Conservation (phyloP, 2,888 invertebrate species). For the Mythimna ferrago region DNA sequence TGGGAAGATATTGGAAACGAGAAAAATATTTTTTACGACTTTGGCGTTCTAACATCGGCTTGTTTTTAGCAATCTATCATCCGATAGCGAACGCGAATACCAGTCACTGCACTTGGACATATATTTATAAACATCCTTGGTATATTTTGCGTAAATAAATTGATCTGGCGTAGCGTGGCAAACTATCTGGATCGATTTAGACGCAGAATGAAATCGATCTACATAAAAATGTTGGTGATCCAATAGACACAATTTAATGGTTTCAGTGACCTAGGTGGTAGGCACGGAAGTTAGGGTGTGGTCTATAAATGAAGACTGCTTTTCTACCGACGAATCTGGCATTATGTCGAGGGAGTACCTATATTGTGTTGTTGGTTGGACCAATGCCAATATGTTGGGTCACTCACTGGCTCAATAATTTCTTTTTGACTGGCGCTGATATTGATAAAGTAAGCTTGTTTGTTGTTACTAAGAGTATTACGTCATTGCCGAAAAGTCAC, state of each 20-base stretch:
- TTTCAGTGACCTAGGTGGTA: slow-evolving; percentile 27
- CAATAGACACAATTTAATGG: slow-evolving; percentile 20
- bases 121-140: slow-evolving; percentile 74
- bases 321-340: slow-evolving; percentile 16
- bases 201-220: slow-evolving; percentile 21
- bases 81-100: slow-evolving; percentile 36
- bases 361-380: slow-evolving; percentile 60
- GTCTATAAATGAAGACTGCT: slow-evolving; percentile 21
- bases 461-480: slow-evolving; percentile 21
- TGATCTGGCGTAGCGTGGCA: slow-evolving; percentile 42
- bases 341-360: slow-evolving; percentile 14
- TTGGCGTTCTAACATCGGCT: slow-evolving; percentile 23
- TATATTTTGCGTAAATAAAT: slow-evolving; percentile 64
- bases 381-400: slow-evolving; percentile 67
- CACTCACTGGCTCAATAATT: slow-evolving; percentile 70
- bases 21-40: slow-evolving; percentile 20
- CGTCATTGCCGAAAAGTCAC: slow-evolving; percentile 5
- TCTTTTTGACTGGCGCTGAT: slow-evolving; percentile 60
- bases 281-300: slow-evolving; percentile 41
- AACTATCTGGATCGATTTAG: slow-evolving; percentile 31
- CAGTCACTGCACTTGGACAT: slow-evolving; percentile 60
- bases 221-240: slow-evolving; percentile 35
- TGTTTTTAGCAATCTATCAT: slow-evolving; percentile 53
- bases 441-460: slow-evolving; percentile 28
- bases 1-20: slow-evolving; percentile 39